Evolutionary conservation across 2,113 vertebrate genomes (phyloP).

Genomic region (Progne subis): DNA sequence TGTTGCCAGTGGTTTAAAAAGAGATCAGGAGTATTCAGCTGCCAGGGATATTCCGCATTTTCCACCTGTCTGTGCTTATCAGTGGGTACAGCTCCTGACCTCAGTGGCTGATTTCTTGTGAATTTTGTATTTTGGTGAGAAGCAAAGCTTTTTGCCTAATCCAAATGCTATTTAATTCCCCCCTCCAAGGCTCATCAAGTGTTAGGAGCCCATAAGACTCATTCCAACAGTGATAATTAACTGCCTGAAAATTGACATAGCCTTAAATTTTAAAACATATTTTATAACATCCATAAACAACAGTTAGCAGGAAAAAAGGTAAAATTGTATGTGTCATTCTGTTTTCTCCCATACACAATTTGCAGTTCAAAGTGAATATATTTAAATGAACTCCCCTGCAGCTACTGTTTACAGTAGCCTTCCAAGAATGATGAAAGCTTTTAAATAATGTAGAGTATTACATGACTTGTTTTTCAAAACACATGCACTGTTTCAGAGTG

Average conservation of each 20-base stretch:
- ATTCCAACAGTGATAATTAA: constrained; percentile 50
- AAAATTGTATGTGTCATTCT: constrained; percentile 53
- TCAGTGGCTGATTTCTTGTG: not conserved
- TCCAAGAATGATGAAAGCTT: constrained; percentile 60
- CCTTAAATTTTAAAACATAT: constrained; percentile 35
- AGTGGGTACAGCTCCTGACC: not conserved
- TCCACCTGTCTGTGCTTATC: not conserved
- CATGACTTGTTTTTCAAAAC: constrained; percentile 42
- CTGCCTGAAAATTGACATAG: constrained; percentile 27
- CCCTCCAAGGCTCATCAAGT: not conserved
- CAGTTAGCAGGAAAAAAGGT: constrained; percentile 52
- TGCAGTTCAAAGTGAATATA: constrained; percentile 70
- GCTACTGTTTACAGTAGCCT: constrained; percentile 64
- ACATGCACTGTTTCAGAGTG: constrained; percentile 32
- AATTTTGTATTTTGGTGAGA: not conserved
- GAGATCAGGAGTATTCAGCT: not conserved
- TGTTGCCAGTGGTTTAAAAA: not conserved
- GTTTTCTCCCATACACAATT: constrained; percentile 61
- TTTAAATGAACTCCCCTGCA: constrained; percentile 63
- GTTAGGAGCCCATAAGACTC: not conserved
- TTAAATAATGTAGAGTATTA: constrained; percentile 58
- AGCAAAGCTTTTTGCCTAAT: not conserved
- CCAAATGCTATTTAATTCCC: not conserved
- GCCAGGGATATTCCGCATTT: not conserved
- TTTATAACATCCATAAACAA: constrained; percentile 61